Evolutionary conservation across 2,888 invertebrate genomes (phyloP).

Genomic region (Drosophila incognita): DNA sequence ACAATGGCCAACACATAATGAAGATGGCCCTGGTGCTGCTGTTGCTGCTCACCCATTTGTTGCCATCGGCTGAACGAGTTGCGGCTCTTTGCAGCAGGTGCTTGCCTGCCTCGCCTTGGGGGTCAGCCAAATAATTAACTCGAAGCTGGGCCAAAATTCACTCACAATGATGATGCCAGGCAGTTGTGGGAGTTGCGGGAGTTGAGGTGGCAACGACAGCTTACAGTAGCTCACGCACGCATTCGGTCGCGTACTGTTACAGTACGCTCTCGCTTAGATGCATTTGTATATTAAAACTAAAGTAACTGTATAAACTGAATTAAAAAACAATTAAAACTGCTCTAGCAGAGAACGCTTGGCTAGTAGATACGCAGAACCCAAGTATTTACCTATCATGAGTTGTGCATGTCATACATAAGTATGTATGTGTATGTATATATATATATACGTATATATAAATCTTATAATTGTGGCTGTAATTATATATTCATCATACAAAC

Average conservation of each 20-base stretch:
- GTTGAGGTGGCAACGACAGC: background rate
- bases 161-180: background rate
- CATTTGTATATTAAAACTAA: background rate
- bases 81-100: slow-evolving; percentile 28
- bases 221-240: background rate
- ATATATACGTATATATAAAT: background rate
- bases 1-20: slow-evolving; percentile 15
- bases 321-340: background rate
- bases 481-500: no score
- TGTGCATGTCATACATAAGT: background rate
- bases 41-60: background rate
- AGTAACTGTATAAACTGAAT: background rate
- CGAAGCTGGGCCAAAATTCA: slow-evolving; percentile 17
- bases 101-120: slow-evolving; percentile 19
- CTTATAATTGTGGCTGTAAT: background rate
- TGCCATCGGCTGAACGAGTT: slow-evolving; percentile 11
- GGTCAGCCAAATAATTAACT: slow-evolving; percentile 33
- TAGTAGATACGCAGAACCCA: background rate
- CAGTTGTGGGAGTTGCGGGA: background rate
- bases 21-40: slow-evolving; percentile 22
- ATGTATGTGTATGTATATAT: background rate
- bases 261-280: background rate
- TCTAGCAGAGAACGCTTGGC: background rate
- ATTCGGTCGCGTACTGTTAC: background rate
- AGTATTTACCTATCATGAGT: slow-evolving; percentile 1